Conservation (phyloP, 2,888 invertebrate species). For the Leptinotarsa rubiginosa region DNA sequence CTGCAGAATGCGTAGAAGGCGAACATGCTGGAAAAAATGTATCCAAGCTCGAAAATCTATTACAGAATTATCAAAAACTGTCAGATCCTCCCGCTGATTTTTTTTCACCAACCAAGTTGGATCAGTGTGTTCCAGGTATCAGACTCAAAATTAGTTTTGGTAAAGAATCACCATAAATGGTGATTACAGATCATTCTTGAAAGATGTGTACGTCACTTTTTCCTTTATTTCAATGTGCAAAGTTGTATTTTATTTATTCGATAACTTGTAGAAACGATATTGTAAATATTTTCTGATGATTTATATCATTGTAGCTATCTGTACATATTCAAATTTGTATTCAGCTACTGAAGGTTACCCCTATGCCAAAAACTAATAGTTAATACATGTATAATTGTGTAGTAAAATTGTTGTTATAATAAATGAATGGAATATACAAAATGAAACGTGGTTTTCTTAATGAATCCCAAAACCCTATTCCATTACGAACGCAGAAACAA, state of each 20-base stretch:
- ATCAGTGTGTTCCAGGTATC: no score
- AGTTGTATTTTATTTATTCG: conserved; percentile 28
- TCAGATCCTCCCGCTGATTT: no score
- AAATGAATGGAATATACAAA: conserved; percentile 58
- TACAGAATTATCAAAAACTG: no score
- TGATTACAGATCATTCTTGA: no score
- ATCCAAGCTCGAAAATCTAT: no score
- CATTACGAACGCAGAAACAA: background rate
- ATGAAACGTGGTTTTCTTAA: background rate
- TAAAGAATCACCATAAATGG: no score
- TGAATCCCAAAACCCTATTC: background rate
- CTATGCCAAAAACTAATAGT: conserved; percentile 60
- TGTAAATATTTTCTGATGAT: conserved; percentile 45
- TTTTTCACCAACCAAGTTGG: no score
- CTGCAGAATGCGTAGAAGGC: no score
- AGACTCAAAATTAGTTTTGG: no score
- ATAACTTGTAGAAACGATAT: conserved; percentile 28
- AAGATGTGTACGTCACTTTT: background rate
- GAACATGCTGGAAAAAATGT: no score
- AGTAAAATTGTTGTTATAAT: conserved; percentile 65
- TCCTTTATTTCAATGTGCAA: conserved; percentile 26
- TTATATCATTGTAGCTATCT: conserved; percentile 52
- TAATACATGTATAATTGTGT: conserved; percentile 63
- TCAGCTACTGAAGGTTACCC: conserved; percentile 61
- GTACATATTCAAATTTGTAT: conserved; percentile 56